Conservation (phyloP, 2,113 vertebrate species). For the Fregata magnificens region DNA sequence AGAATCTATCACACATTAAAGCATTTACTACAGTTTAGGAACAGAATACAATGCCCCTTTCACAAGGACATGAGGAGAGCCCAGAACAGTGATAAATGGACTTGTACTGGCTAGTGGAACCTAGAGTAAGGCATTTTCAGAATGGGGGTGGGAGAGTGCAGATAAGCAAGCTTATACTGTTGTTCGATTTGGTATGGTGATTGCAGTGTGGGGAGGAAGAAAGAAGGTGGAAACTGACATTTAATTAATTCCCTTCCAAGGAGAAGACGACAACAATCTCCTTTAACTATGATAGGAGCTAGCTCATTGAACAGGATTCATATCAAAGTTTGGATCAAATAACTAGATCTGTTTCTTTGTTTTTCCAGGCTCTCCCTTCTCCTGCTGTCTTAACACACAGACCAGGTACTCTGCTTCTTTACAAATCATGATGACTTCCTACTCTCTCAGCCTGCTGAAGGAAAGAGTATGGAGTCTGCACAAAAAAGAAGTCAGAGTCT, state of each 20-base stretch:
- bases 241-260: slow-evolving; percentile 14
- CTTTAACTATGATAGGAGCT: not conserved
- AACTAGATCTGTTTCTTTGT: not conserved
- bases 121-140: not conserved
- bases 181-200: not conserved
- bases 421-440: not conserved
- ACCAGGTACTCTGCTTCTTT: not conserved
- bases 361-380: not conserved
- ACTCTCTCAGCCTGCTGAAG: not conserved
- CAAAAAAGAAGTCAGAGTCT: not conserved
- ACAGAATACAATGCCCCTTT: not conserved
- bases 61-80: not conserved
- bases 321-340: not conserved
- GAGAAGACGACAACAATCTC: not conserved
- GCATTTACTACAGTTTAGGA: not conserved
- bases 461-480: not conserved
- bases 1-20: not conserved
- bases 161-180: not conserved
- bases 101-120: not conserved
- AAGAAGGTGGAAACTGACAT: not conserved
- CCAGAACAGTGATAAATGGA: not conserved
- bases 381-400: not conserved
- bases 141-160: not conserved
- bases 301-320: not conserved
- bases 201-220: not conserved